Conservation (phyloP, 2,113 vertebrate species). For the Rhineura floridana region DNA sequence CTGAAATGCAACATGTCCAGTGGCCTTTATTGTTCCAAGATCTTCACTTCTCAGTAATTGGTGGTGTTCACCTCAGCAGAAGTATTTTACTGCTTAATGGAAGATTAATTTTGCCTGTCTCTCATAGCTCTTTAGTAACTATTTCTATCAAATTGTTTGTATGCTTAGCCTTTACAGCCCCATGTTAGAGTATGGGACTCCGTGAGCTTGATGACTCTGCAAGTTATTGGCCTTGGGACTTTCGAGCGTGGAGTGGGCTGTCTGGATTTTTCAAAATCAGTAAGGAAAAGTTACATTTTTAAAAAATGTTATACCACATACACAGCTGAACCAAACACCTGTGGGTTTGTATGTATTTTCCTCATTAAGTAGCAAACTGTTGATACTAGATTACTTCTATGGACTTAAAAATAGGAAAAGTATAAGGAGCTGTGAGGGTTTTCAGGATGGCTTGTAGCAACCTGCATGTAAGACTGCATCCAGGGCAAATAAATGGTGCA, state of each 20-base stretch:
- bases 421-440: background rate
- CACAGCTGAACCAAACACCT: background rate
- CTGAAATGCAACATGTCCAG: background rate
- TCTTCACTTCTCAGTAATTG: background rate
- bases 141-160: slow-evolving; percentile 48
- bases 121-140: background rate
- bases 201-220: slow-evolving; percentile 88
- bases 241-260: slow-evolving; percentile 97
- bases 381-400: background rate
- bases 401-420: background rate
- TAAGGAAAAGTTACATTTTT: slow-evolving; percentile 71
- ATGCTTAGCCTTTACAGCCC: slow-evolving; percentile 87
- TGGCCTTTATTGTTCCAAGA: background rate
- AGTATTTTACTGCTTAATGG: background rate
- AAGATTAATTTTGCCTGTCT: rapidly evolving
- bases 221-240: slow-evolving; percentile 90
- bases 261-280: slow-evolving; percentile 95
- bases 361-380: background rate
- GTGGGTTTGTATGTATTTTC: background rate
- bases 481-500: background rate
- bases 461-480: background rate
- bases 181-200: slow-evolving; percentile 98
- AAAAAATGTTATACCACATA: rapidly evolving
- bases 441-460: background rate
- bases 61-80: background rate